Percentiles rank a stretch among this genome's conserved stretches.
These are phyloP conservation scores for Ciconia boyciana DNA, from an alignment of 2,113 vertebrate genomes.

Conservation along the genomic window DNA sequence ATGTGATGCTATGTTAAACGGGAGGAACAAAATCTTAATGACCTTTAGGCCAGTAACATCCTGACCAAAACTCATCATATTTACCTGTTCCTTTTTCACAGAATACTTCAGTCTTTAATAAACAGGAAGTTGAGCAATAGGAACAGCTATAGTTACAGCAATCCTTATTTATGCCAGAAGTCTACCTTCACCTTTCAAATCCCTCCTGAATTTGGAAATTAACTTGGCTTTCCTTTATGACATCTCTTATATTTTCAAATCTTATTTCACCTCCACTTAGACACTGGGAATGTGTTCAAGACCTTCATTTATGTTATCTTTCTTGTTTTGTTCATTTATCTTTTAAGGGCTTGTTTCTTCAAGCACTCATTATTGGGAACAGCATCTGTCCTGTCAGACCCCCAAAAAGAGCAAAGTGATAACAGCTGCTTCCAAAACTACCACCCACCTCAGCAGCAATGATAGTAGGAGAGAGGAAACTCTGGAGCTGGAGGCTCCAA, in stretches of 20 bases:
- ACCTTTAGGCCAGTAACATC: background rate
- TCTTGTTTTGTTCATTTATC: background rate
- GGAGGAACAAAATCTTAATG: background rate
- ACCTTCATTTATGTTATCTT: background rate
- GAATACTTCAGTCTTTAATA: background rate
- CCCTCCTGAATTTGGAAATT: background rate
- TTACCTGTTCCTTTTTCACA: background rate
- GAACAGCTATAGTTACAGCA: background rate
- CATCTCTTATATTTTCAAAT: background rate
- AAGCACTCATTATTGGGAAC: background rate
- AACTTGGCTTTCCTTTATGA: background rate
- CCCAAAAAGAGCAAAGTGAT: background rate
- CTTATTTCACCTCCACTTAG: background rate
- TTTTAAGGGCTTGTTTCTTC: background rate
- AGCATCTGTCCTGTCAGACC: background rate
- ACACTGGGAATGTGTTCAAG: background rate
- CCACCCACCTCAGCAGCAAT: background rate
- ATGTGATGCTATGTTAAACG: background rate
- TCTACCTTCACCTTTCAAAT: background rate
- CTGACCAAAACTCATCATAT: background rate
- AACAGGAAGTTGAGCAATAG: background rate
- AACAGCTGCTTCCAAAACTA: background rate
- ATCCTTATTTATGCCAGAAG: background rate
- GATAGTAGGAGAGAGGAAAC: background rate
- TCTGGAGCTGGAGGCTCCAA: background rate